Conservation (phyloP, 2,797 vertebrate species). For the Eurystomus glaucurus region DNA sequence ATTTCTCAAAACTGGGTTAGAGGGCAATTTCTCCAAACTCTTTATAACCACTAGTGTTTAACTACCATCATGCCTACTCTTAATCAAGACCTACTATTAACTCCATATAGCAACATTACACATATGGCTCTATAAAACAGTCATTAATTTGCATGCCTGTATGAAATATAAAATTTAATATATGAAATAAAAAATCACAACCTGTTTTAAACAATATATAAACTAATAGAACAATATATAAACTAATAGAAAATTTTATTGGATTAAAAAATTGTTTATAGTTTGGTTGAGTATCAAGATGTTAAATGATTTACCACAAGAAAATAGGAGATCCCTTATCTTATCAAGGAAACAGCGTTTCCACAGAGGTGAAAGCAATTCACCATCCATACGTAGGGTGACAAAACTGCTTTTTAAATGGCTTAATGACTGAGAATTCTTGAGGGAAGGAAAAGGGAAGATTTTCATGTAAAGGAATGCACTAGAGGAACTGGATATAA, state of each 20-base stretch:
- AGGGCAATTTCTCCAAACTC: background rate
- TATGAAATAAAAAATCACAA: background rate
- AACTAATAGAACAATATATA: background rate
- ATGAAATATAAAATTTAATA: background rate
- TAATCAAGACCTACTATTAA: background rate
- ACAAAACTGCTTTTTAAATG: background rate
- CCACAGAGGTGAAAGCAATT: background rate
- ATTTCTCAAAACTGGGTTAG: background rate
- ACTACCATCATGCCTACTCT: background rate
- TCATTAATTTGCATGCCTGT: background rate
- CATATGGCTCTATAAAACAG: background rate
- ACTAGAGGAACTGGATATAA: background rate
- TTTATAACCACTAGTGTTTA: background rate
- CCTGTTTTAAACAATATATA: background rate
- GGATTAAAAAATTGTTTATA: background rate
- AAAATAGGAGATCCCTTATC: background rate
- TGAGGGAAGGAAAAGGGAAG: background rate
- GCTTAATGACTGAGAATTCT: background rate
- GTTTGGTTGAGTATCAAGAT: background rate
- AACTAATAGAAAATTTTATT: background rate
- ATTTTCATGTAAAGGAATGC: background rate
- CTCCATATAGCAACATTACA: background rate
- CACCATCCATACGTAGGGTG: background rate
- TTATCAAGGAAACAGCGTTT: background rate
- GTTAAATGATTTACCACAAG: background rate